Evolutionary conservation across 1,140 invertebrate genomes (phyloP), one percentile per base, ranked within the genome.

Genomic region (Drosophila willistoni): DNA sequence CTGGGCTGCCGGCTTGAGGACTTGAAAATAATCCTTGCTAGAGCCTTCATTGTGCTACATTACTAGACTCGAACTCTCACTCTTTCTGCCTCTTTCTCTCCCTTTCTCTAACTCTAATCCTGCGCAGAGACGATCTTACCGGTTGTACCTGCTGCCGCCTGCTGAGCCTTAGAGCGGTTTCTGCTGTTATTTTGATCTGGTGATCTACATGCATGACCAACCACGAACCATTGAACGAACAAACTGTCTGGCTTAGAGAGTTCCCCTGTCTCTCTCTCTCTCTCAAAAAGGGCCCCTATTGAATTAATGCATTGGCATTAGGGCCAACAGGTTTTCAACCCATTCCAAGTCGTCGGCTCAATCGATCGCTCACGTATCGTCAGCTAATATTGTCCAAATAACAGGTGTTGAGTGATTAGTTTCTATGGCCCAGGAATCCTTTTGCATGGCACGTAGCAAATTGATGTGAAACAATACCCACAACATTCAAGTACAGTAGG

Each of bases 91-190:
- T 25, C 22, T 25, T 3, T 25, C 13, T 12, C n/a, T n/a, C n/a
- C n/a, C n/a, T n/a, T n/a, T n/a, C 36, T 87, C 79, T 82, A 87
- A 79, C 77, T 68, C 84, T 87, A 87, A 87, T 87, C 83, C 83
- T 87, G 79, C 76, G 36, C 57, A 72, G 61, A 64, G 70, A 84
- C 78, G 56, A 77, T 66, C 36, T 76, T 63, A 57, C 71, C 44
- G 14, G 7, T 47, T 74, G 64, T 62, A 62, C 73, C 71, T 63
- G 73, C 39, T 74, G 51, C 51, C 64, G 36, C 51, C 64, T 25
- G 64, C 57, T 73, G 66, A 47, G 54, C 68, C 65, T 12, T n/a
- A 29, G 56, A 60, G 36, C 57, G 33, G 14, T 56, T 33, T 60
- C 54, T 33, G 57, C 63, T 70, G 69, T 77, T 77, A 70, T 77